These are phyloP conservation scores for Xiphorhynchus erythropygius DNA, from an alignment of 2,797 vertebrate species.

Conservation along the genomic window DNA sequence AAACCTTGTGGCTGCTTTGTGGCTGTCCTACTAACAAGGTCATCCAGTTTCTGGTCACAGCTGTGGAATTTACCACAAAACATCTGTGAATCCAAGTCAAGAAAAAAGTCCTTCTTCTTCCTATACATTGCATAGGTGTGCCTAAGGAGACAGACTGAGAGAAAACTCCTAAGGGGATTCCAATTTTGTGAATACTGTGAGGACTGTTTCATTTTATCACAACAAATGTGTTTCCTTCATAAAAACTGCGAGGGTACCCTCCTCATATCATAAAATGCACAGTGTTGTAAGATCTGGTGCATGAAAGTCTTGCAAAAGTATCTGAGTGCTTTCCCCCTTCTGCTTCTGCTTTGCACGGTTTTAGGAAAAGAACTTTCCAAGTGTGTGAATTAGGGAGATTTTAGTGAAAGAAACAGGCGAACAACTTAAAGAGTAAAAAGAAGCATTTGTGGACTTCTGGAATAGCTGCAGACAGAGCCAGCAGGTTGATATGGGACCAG, in stretches of 20 bases:
- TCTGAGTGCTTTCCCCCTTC: not conserved
- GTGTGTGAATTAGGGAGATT: not conserved
- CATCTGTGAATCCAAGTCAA: constrained; percentile 40
- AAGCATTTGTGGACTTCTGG: not conserved
- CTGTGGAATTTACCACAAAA: constrained; percentile 32
- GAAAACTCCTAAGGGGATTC: not conserved
- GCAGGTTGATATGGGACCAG: not conserved
- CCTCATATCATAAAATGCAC: not conserved
- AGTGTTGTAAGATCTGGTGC: not conserved
- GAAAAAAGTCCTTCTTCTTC: not conserved
- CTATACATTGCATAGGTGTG: not conserved
- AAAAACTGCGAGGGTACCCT: not conserved
- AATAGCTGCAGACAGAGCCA: not conserved
- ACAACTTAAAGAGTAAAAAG: not conserved
- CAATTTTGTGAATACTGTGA: not conserved
- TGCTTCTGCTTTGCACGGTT: not conserved
- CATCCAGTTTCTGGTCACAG: constrained; percentile 49
- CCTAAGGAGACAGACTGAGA: not conserved
- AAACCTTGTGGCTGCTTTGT: constrained; percentile 50
- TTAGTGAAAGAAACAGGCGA: not conserved
- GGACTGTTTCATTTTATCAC: not conserved
- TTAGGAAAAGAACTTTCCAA: not conserved
- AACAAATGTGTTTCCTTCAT: not conserved
- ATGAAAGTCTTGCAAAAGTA: not conserved
- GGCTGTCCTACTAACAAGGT: constrained; percentile 51